Base-by-base conservation (phyloP, 2,888 invertebrate genomes). In the Drosophila tanythrix region DNA sequence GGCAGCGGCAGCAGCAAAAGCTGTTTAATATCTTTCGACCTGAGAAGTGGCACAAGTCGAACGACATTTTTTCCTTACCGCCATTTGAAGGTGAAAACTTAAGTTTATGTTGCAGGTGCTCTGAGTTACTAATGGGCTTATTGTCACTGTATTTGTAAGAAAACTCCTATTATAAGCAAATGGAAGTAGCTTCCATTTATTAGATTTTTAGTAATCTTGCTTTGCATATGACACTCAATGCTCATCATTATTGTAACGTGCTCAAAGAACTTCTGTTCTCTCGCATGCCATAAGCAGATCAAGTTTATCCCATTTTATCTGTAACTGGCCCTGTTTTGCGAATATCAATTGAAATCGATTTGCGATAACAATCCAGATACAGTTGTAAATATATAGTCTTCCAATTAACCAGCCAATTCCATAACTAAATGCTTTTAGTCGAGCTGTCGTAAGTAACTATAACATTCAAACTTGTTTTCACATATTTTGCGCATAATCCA, bases 1-100 rank as follows among this genome's bases (percentile, higher is more conserved):
- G 74, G 57, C 59, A 21, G 67, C 46, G 74, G 57, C 59, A 21
- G 67, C 46, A 35, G 56, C 56, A 46, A 46, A 15, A 58, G 53
- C 29, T 60, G 56, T 40, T 60, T 53, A 46, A 43, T 62, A 31
- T 64, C 53, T 73, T 57, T 31, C 43, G 61, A 70, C 56, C 64
- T 80, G 77, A 56, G 78, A 81, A 81, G 57, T 74, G 66, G 70
- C 55, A 56, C 81, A 77, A 69, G 79, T 68, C 73, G 50, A 69
- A 65, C 76, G 51, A 79, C 72, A 68, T 27, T 69, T 78, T 73
- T 53, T 76, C 52, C 67, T 48, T 11, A 6, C 21, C 40, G 46
- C 36, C 27, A 59, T 51, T 68, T 68, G 63, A 79, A 79, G 75
- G 79, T 77, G 76, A 77, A 77, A 77, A 66, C 74, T 38, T 21